Conservation (phyloP, 30 jellyfish, hydroid and myxozoan species). For the Aurelia aurita region DNA sequence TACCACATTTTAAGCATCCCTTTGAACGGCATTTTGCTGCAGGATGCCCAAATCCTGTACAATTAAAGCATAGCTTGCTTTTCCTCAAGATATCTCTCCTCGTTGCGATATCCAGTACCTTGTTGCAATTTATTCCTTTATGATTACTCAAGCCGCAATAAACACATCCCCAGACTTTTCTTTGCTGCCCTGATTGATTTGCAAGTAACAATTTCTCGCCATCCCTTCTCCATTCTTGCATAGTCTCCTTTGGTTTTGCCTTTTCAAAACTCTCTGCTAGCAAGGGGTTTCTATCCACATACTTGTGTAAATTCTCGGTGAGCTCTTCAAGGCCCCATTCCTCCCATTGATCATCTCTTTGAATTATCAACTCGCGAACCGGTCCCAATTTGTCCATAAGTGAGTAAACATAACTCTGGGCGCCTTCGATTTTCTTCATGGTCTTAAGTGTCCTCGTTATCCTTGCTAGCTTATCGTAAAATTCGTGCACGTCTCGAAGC, state of each 20-base stretch:
- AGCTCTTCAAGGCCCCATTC: constrained; percentile 63
- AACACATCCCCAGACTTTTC: no score
- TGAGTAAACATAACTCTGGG: constrained; percentile 45
- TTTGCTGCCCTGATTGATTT: constrained; percentile 4
- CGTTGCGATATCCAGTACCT: constrained; percentile 39
- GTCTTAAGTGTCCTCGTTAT: no score
- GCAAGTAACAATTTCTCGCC: constrained; percentile 34
- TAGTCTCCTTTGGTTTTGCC: background rate
- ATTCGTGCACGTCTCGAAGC: constrained; percentile 33
- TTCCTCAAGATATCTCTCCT: constrained; percentile 52
- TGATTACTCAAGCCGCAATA: no score
- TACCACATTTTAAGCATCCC: constrained; percentile 40
- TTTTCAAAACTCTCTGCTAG: background rate
- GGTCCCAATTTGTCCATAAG: constrained; percentile 56
- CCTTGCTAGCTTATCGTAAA: constrained; percentile 60
- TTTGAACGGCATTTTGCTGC: constrained; percentile 47
- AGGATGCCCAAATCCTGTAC: constrained; percentile 58
- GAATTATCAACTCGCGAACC: constrained; percentile 44
- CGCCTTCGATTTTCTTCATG: no score
- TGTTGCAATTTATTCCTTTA: constrained; percentile 39
- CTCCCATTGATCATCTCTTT: constrained; percentile 59
- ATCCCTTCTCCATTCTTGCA: constrained; percentile 16
- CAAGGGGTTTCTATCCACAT: constrained; percentile 66
- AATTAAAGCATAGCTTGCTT: constrained; percentile 38
- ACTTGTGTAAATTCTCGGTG: constrained; percentile 56